phyloP scores from a whole-genome alignment of 2,888 invertebrate species.

The Rotaria magnacalcarata region DNA sequence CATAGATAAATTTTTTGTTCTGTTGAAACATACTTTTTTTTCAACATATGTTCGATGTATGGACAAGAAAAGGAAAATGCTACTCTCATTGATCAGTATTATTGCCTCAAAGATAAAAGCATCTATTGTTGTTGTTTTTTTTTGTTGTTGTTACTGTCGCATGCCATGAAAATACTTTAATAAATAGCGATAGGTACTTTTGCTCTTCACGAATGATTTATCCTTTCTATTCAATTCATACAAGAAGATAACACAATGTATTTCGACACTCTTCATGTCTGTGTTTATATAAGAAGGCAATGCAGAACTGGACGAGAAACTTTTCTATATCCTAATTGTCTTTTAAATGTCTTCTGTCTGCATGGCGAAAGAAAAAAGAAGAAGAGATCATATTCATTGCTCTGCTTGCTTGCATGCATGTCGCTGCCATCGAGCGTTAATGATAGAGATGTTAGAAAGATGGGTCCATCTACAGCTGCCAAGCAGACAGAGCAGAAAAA shows the following conservation, averaged over 20 bases:
- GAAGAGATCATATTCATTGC: slow-evolving; percentile 11
- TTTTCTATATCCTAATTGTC: slow-evolving; percentile 12
- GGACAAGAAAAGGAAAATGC: too few relatives aligned
- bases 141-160: background rate
- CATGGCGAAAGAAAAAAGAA: background rate
- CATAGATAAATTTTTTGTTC: too few relatives aligned
- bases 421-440: background rate
- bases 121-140: background rate
- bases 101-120: background rate
- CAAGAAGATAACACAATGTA: slow-evolving; percentile 3
- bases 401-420: background rate
- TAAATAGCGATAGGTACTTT: background rate
- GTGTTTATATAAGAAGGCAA: slow-evolving; percentile 18
- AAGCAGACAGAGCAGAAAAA: background rate
- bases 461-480: slow-evolving; percentile 19
- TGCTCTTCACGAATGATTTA: slow-evolving; percentile 2
- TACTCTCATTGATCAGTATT: background rate
- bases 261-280: slow-evolving; percentile 7
- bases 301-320: slow-evolving; percentile 5
- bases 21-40: too few relatives aligned
- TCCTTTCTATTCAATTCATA: background rate
- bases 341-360: slow-evolving; percentile 30
- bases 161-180: background rate
- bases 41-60: too few relatives aligned
- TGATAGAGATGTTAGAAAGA: slow-evolving; percentile 18